A percentile compares a stretch with the other conserved stretches of the same genome.
Evolutionary conservation across 2,113 vertebrate genomes (phyloP).

Genomic region (Melierax canorus): DNA sequence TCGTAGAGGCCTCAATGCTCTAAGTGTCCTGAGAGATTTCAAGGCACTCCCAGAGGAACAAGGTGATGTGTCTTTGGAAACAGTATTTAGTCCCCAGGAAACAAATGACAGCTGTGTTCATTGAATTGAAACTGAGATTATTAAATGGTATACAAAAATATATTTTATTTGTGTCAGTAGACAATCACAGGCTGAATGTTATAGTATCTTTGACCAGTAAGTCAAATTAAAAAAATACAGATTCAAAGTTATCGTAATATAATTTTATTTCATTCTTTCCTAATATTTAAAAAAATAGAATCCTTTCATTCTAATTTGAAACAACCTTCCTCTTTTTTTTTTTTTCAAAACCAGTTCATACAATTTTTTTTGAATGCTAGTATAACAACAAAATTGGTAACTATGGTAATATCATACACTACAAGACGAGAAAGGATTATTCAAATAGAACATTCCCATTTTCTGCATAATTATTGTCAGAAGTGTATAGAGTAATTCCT

Average conservation of each 20-base stretch:
- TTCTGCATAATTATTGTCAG: not conserved
- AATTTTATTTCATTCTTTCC: not conserved
- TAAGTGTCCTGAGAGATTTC: conserved; percentile 89
- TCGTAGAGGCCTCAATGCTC: conserved; percentile 90
- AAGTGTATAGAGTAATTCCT: not conserved
- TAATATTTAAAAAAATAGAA: not conserved
- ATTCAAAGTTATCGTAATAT: not conserved
- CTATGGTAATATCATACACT: not conserved
- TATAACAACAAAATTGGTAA: not conserved
- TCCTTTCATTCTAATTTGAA: not conserved
- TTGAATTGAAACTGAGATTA: not conserved
- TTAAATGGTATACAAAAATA: not conserved
- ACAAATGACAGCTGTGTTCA: conserved; percentile 49
- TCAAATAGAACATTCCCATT: not conserved
- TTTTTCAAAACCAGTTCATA: not conserved
- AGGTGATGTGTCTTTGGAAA: not conserved
- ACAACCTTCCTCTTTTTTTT: not conserved
- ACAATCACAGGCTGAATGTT: not conserved
- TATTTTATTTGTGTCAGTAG: not conserved
- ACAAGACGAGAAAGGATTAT: not conserved
- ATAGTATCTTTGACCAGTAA: not conserved
- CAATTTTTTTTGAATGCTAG: not conserved
- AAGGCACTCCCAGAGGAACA: conserved; percentile 51
- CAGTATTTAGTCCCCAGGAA: not conserved
- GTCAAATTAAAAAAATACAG: not conserved